phyloP scores from a whole-genome alignment of 1,140 invertebrate genomes.

The Ooceraea biroi region DNA sequence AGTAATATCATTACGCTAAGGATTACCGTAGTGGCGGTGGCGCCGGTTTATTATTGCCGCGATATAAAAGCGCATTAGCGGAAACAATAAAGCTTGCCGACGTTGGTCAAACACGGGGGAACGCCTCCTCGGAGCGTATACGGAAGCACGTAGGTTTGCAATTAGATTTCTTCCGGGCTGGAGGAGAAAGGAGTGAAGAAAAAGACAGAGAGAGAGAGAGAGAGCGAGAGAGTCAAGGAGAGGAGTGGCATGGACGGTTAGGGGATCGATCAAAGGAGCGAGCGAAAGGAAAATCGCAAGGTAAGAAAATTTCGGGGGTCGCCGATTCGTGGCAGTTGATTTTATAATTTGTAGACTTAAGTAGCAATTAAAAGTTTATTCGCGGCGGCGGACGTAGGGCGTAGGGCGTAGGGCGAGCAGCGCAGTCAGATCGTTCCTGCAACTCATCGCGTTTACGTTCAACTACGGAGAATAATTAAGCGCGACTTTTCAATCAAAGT shows the following conservation, averaged over 20 bases:
- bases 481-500: slow-evolving; percentile 13
- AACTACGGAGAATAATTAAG: slow-evolving; percentile 24
- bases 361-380: slow-evolving; percentile 51
- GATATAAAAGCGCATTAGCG: slow-evolving; percentile 67
- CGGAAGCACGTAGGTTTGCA: slow-evolving; percentile 45
- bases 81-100: slow-evolving; percentile 48
- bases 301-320: slow-evolving; percentile 46
- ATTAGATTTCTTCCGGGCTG: slow-evolving; percentile 37
- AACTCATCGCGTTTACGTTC: background rate
- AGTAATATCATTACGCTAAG: slow-evolving; percentile 55
- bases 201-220: background rate
- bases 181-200: slow-evolving; percentile 18
- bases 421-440: background rate
- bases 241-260: background rate
- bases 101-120: slow-evolving; percentile 19
- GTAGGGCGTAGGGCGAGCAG: background rate
- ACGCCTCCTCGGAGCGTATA: slow-evolving; percentile 16
- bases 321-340: slow-evolving; percentile 26
- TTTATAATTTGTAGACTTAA: slow-evolving; percentile 51
- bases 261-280: background rate
- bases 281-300: background rate
- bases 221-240: background rate
- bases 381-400: background rate
- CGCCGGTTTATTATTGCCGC: slow-evolving; percentile 63
- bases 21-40: slow-evolving; percentile 49